Percentiles rank a stretch among this genome's conserved stretches.
Evolutionary conservation across 2,113 vertebrate genomes (phyloP).

Genomic region (Emydocephalus ijimae): DNA sequence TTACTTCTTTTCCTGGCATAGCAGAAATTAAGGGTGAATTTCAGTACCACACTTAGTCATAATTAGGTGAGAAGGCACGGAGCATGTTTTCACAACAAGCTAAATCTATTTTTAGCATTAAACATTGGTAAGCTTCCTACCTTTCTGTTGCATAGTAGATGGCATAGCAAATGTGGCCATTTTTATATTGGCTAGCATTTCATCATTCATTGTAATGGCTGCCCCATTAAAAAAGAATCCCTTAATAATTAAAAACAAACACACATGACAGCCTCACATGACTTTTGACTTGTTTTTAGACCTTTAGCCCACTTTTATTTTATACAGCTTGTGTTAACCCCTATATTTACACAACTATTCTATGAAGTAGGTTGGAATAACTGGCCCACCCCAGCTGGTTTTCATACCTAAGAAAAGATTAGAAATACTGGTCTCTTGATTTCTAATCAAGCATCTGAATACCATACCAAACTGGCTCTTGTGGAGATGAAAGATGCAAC

Average conservation of each 20-base stretch:
- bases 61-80: neutral
- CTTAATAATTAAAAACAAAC: neutral
- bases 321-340: neutral
- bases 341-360: neutral
- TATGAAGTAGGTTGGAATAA: neutral
- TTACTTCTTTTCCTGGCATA: neutral
- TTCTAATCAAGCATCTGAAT: neutral
- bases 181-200: neutral
- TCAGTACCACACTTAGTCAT: neutral
- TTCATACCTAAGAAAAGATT: neutral
- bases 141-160: neutral
- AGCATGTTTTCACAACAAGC: neutral
- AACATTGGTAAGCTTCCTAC: neutral
- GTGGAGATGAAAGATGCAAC: neutral
- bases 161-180: neutral
- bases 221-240: neutral
- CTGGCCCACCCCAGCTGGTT: neutral
- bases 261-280: neutral
- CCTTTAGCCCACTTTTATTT: neutral
- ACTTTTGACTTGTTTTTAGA: neutral
- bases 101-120: neutral
- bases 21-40: neutral
- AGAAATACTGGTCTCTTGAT: neutral
- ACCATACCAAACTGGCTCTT: neutral
- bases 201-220: neutral